A percentile compares a stretch with the other conserved stretches of the same genome.
Evolutionary conservation across 2,113 vertebrate genomes (phyloP).

Genomic region (Tupaia chinensis): DNA sequence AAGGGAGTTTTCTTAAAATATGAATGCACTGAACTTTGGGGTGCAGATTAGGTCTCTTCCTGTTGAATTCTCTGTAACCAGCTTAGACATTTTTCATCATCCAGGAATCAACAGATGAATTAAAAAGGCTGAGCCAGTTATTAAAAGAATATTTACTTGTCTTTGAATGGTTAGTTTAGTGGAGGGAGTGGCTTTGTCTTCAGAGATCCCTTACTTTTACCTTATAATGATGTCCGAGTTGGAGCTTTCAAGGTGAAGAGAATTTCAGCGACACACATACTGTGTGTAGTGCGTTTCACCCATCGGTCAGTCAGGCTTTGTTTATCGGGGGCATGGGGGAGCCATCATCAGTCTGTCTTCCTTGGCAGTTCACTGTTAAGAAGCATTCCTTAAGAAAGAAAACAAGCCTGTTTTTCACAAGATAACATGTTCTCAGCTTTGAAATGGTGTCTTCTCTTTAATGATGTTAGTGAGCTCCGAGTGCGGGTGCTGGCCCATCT

Average conservation of each 20-base stretch:
- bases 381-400: neutral
- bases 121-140: neutral
- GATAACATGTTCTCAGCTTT: conserved; percentile 27
- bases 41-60: conserved; percentile 37
- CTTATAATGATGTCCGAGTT: neutral
- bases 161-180: neutral
- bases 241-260: conserved; percentile 20
- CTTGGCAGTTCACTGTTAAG: neutral
- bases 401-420: neutral
- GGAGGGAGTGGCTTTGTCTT: neutral
- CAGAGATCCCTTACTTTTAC: neutral
- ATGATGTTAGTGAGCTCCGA: neutral
- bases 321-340: neutral
- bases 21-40: neutral
- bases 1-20: conserved; percentile 33
- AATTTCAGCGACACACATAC: neutral
- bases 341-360: neutral
- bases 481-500: neutral
- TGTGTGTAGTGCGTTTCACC: neutral
- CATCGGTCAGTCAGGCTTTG: neutral
- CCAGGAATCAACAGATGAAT: neutral
- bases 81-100: neutral
- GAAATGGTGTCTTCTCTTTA: neutral
- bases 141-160: neutral
- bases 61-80: neutral